A percentile compares a stretch with the other conserved stretches of the same genome.
Evolutionary conservation across 2,113 vertebrate genomes (phyloP).

Genomic region (Pseudorhombus dupliciocellatus): DNA sequence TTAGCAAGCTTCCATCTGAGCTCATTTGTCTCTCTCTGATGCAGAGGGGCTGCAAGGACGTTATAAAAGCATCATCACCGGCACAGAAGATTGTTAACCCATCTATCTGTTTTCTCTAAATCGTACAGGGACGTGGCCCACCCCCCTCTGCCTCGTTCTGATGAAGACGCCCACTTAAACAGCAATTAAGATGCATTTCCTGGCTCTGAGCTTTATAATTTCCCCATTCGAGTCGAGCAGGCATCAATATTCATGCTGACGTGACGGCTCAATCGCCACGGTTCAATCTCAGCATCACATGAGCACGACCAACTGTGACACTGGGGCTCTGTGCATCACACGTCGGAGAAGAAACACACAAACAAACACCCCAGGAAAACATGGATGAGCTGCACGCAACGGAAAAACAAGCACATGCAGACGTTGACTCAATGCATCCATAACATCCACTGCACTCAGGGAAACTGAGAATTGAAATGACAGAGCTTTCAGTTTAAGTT

Average conservation of each 20-base stretch:
- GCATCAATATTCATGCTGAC: slow-evolving; percentile 79
- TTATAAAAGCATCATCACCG: slow-evolving; percentile 22
- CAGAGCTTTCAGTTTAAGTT: background rate
- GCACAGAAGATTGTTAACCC: slow-evolving; percentile 69
- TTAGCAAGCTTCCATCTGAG: slow-evolving; percentile 69
- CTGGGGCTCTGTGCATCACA: background rate
- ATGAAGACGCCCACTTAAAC: slow-evolving; percentile 78
- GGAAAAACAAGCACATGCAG: background rate
- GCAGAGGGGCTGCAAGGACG: slow-evolving; percentile 26
- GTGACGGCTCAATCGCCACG: slow-evolving; percentile 64
- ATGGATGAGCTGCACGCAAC: background rate
- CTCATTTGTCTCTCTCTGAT: slow-evolving; percentile 71
- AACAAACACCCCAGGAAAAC: background rate
- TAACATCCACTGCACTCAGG: background rate
- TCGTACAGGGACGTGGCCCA: slow-evolving; percentile 64
- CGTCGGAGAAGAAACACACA: background rate
- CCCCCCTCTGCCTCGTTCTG: slow-evolving; percentile 65
- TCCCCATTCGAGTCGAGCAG: slow-evolving; percentile 64
- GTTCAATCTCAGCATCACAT: slow-evolving; percentile 63
- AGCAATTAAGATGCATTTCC: slow-evolving; percentile 82
- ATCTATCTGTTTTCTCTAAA: slow-evolving; percentile 69
- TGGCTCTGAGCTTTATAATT: slow-evolving; percentile 71
- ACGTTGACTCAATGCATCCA: background rate
- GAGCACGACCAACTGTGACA: slow-evolving; percentile 48
- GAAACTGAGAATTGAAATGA: background rate